A percentile compares a stretch with the other conserved stretches of the same genome.
Conservation (phyloP, 2,113 vertebrate genomes). For the Seriola rivoliana region DNA sequence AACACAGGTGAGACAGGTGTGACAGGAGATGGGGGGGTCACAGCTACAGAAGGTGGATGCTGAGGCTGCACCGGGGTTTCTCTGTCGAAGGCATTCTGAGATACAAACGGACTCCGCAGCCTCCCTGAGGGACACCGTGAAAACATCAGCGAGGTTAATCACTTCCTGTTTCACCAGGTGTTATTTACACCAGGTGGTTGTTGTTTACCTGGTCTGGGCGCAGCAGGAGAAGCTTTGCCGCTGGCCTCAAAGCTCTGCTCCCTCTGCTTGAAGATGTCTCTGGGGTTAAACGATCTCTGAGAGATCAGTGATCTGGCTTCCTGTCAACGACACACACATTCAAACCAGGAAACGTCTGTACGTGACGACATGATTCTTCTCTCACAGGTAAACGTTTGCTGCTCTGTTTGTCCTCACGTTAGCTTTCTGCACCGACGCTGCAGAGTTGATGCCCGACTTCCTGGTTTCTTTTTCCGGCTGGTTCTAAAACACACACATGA, state of each 20-base stretch:
- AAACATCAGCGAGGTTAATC: background rate
- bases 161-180: too few species aligned
- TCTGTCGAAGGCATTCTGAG: slow-evolving; percentile 79
- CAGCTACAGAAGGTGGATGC: background rate
- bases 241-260: slow-evolving; percentile 80
- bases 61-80: slow-evolving; percentile 26
- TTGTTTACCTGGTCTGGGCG: slow-evolving; percentile 84
- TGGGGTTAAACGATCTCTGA: slow-evolving; percentile 86
- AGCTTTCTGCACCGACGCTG: slow-evolving; percentile 86
- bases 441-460: slow-evolving; percentile 64
- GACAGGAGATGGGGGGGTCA: background rate
- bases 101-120: slow-evolving; percentile 88
- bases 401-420: slow-evolving; percentile 72
- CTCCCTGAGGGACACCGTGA: slow-evolving; percentile 83
- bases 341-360: background rate
- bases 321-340: slow-evolving; percentile 67
- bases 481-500: slow-evolving; percentile 67
- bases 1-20: slow-evolving; percentile 14
- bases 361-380: background rate
- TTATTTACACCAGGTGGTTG: background rate
- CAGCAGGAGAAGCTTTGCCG: background rate
- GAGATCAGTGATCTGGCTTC: slow-evolving; percentile 85
- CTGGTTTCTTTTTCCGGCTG: slow-evolving; percentile 63
- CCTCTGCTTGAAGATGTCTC: slow-evolving; percentile 90
- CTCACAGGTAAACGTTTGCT: too few species aligned